Base-by-base conservation (phyloP, 2,113 vertebrate genomes). In the Sminthopsis crassicaudata region DNA sequence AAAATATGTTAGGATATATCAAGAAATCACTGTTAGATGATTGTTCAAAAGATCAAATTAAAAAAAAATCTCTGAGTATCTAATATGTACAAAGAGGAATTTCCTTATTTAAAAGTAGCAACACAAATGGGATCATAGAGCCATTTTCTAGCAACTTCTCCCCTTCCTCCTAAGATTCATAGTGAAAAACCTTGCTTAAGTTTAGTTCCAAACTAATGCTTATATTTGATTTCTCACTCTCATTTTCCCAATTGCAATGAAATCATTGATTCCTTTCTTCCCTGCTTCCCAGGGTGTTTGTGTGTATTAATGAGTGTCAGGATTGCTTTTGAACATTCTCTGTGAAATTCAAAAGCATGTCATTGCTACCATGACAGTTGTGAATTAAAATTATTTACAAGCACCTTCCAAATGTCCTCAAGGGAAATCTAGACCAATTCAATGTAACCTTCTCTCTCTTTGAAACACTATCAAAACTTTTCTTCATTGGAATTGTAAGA, bases 361-460 rank as follows among this genome's bases (percentile, higher is more conserved):
- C 93, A 94, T 90, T 95, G 93, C 95, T 94, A 96, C 95, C 89
- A 96, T 95, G 92, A 91, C 50, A 88, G 93, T 91, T 84, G 16
- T 92, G 51, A 95, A 92, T 92, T 48, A 95, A 93, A 91, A 89
- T 95, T 96, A 97, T 97, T 98, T 96, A 95, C 93, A 91, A 94
- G 96, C 90, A 92, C 55, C 91, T 94, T 92, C 52, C 54, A 93
- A 94, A 96, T 53, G 93, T 57, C 89, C 94, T 94, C 95, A 57
- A 91, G 92, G 89, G 94, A 92, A 91, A 96, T 97, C 91, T 48
- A 48, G 91, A 92, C 53, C 96, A 96, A 97, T 97, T 96, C 96
- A 51, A 22, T 51, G 93, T 97, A 94, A 97, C 96, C 76, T 97
- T 96, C 89, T 54, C n/a, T 92, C 96, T 96, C 46, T 92, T 96